Conservation (phyloP, 2,888 invertebrate genomes). For the Leptopilina myrica region DNA sequence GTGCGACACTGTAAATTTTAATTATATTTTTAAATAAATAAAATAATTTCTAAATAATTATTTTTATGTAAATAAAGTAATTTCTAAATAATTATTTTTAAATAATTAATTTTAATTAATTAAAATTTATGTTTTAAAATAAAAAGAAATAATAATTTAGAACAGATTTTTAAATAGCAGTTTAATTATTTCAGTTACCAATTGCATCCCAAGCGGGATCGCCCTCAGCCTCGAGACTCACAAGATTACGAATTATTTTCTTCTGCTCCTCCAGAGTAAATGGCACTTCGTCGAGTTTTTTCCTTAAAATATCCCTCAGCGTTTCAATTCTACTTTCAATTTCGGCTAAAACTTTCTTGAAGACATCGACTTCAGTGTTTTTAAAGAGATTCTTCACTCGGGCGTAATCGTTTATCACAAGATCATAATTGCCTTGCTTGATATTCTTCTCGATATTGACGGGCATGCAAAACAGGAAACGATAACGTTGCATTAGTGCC, state of each 20-base stretch:
- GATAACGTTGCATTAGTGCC: conserved; percentile 93
- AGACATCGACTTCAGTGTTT: conserved; percentile 93
- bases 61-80: no score
- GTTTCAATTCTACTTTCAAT: conserved; percentile 92
- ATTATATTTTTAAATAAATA: not conserved
- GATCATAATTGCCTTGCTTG: conserved; percentile 95
- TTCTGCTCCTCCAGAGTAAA: conserved; percentile 96
- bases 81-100: no score
- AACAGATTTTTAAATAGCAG: no score
- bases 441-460: conserved; percentile 96
- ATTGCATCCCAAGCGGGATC: conserved; percentile 99
- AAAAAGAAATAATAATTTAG: no score
- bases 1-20: conserved; percentile 67
- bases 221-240: conserved; percentile 86
- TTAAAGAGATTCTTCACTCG: conserved; percentile 97
- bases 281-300: conserved; percentile 92
- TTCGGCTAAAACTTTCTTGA: conserved; percentile 92
- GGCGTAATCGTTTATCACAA: conserved; percentile 98
- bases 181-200: conserved; percentile 56
- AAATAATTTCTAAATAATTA: no score
- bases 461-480: conserved; percentile 96
- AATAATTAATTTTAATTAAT: no score
- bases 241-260: conserved; percentile 90
- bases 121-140: no score
- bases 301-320: conserved; percentile 88